These are phyloP conservation scores for Sitta carolinensis DNA, from an alignment of 2,797 vertebrate species.

Conservation along the genomic window DNA sequence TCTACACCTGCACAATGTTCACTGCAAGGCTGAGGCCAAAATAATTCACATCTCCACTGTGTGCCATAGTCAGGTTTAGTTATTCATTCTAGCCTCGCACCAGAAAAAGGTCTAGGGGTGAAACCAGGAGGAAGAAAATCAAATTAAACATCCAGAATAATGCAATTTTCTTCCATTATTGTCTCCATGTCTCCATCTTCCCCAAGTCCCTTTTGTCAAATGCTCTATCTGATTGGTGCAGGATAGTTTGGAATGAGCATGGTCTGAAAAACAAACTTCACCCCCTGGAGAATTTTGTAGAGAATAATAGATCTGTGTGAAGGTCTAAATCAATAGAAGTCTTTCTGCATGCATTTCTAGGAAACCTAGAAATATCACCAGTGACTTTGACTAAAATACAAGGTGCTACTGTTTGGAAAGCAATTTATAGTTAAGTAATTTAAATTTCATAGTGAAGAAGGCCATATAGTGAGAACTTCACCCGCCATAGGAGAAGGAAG, in stretches of 20 bases:
- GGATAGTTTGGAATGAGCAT: neutral
- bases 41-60: neutral
- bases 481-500: neutral
- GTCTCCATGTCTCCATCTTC: neutral
- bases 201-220: neutral
- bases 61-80: neutral
- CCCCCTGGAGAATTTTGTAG: slow-evolving; percentile 15
- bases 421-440: slow-evolving; percentile 56
- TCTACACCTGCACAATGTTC: neutral
- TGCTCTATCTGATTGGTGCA: neutral
- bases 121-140: neutral
- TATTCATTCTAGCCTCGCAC: neutral
- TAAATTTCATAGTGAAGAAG: slow-evolving; percentile 7
- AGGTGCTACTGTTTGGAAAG: slow-evolving; percentile 28
- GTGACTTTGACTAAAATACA: slow-evolving; percentile 44
- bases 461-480: neutral
- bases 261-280: neutral
- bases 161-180: neutral
- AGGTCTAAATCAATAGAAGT: slow-evolving; percentile 40
- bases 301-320: neutral
- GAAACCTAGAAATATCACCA: slow-evolving; percentile 17
- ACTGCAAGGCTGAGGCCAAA: neutral
- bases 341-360: slow-evolving; percentile 50
- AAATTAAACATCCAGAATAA: neutral
- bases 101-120: neutral